Evolutionary conservation across 2,797 vertebrate species (phyloP).

Genomic region (Chloroceryle amazona): DNA sequence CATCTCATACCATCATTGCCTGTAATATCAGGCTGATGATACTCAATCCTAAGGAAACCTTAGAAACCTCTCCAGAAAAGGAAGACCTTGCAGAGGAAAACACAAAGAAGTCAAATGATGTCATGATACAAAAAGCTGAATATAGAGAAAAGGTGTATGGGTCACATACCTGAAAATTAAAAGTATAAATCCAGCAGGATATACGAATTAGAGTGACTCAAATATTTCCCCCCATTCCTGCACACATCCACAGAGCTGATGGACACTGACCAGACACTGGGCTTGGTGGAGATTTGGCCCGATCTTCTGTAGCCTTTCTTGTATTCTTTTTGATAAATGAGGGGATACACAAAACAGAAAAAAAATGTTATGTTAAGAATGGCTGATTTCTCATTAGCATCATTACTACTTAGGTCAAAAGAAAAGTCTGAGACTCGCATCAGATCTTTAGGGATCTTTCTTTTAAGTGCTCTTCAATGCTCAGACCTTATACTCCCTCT

Average conservation of each 20-base stretch:
- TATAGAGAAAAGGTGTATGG: background rate
- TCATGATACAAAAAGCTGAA: background rate
- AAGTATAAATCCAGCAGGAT: background rate
- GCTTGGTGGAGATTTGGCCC: background rate
- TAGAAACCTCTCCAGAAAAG: background rate
- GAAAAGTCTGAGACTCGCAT: background rate
- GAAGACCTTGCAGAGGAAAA: background rate
- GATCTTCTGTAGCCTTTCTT: background rate
- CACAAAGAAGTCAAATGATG: background rate
- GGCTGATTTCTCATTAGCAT: background rate
- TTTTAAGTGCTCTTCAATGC: background rate
- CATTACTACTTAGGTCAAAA: background rate
- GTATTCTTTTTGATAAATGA: background rate
- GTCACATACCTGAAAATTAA: background rate
- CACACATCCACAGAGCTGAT: background rate
- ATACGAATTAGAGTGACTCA: background rate
- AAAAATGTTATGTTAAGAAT: background rate
- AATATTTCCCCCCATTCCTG: background rate
- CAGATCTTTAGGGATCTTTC: background rate
- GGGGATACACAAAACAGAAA: background rate
- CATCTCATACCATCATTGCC: background rate
- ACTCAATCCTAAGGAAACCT: background rate
- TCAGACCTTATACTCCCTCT: background rate
- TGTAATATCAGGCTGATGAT: background rate
- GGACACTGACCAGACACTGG: background rate